Evolutionary conservation across 1,140 invertebrate species (phyloP).

Genomic region (Adoxophyes honmai): DNA sequence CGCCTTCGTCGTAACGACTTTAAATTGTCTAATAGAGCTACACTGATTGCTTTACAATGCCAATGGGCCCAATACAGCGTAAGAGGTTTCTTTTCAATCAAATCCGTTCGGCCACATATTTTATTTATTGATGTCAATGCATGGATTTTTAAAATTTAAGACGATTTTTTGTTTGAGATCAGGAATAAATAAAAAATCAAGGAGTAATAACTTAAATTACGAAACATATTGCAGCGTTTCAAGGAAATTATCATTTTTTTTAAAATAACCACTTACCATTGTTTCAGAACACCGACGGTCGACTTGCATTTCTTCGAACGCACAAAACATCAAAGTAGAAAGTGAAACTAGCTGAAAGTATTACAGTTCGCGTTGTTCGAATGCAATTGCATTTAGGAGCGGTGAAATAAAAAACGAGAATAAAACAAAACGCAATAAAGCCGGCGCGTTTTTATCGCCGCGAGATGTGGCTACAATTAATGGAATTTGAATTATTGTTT

Average conservation of each 20-base stretch:
- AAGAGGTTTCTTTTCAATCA: conserved; percentile 29
- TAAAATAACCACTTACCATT: conserved; percentile 38
- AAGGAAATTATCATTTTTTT: conserved; percentile 20
- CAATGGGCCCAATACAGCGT: conserved; percentile 38
- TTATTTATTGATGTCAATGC: too few species aligned
- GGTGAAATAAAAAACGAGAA: conserved; percentile 62
- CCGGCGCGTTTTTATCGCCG: conserved; percentile 52
- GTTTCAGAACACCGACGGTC: conserved; percentile 20
- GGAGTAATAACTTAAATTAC: too few species aligned
- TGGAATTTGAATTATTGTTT: conserved; percentile 45
- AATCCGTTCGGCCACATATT: too few species aligned
- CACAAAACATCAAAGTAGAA: conserved; percentile 59
- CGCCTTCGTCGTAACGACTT: conserved; percentile 40
- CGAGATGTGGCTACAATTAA: conserved; percentile 57
- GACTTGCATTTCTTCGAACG: conserved; percentile 49
- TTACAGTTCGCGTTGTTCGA: conserved; percentile 55
- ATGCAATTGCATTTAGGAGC: conserved; percentile 68
- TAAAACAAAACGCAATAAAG: conserved; percentile 63
- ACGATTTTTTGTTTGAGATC: too few species aligned
- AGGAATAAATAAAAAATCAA: too few species aligned
- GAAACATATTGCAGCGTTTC: conserved; percentile 4
- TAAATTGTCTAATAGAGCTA: conserved; percentile 64
- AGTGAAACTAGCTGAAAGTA: conserved; percentile 43
- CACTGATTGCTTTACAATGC: conserved; percentile 67
- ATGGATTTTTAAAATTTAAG: too few species aligned